Conservation (phyloP, 2,797 vertebrate genomes). For the Anguilla megastoma region DNA sequence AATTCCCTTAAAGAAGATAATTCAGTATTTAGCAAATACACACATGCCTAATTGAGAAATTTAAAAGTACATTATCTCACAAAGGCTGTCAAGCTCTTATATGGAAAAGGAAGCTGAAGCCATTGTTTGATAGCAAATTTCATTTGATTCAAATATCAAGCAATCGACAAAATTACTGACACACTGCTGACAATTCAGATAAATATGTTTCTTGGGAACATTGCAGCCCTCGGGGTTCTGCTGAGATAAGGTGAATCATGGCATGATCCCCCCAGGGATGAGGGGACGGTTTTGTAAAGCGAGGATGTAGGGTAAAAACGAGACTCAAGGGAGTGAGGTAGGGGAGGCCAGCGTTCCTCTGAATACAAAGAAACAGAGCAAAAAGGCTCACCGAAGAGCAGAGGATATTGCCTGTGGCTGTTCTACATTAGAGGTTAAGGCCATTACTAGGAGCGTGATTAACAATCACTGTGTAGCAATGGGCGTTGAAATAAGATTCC, state of each 20-base stretch:
- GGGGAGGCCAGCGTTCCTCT: background rate
- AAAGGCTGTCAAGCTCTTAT: background rate
- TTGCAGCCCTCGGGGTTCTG: background rate
- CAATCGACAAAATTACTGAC: background rate
- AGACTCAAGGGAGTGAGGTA: background rate
- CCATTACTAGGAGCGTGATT: background rate
- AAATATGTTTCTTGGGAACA: background rate
- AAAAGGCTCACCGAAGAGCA: background rate
- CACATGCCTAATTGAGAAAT: background rate
- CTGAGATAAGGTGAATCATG: background rate
- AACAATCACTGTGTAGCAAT: background rate
- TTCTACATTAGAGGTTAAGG: background rate
- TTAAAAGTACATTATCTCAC: background rate
- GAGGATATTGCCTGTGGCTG: background rate
- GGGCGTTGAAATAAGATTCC: background rate
- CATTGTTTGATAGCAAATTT: background rate
- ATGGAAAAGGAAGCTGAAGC: too few species aligned
- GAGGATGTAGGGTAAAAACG: background rate
- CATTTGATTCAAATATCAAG: background rate
- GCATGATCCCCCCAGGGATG: background rate
- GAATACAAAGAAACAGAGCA: background rate
- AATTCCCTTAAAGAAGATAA: background rate
- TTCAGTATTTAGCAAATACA: background rate
- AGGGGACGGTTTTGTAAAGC: background rate
- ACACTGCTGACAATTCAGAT: background rate